Conservation (phyloP, 2,888 invertebrate genomes). For the Drosophila subsilvestris region DNA sequence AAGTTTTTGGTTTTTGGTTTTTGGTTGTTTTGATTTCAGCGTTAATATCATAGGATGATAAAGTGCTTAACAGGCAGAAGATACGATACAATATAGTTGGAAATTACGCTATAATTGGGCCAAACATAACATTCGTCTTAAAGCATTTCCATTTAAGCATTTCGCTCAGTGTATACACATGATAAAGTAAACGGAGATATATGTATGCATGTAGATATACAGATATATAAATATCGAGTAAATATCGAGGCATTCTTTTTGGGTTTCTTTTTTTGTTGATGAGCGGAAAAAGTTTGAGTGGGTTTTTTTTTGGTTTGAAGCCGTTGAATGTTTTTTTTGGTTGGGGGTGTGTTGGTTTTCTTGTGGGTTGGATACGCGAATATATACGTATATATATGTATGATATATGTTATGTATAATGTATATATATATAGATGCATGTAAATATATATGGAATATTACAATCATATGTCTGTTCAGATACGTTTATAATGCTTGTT, state of each 20-base stretch:
- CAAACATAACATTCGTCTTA: constrained; percentile 75
- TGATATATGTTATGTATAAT: constrained; percentile 35
- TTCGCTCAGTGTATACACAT: too few relatives aligned
- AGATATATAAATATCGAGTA: constrained; percentile 53
- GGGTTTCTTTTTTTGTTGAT: constrained; percentile 48
- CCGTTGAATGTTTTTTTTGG: constrained; percentile 51
- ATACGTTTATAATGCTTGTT: constrained; percentile 56
- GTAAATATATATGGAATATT: constrained; percentile 39
- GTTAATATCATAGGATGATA: constrained; percentile 25
- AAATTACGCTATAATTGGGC: constrained; percentile 71
- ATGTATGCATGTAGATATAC: constrained; percentile 33
- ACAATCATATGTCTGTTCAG: constrained; percentile 70
- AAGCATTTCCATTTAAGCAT: constrained; percentile 73
- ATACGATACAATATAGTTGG: not conserved
- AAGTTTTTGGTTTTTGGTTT: not conserved
- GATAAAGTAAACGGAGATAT: constrained; percentile 58
- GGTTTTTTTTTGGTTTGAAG: constrained; percentile 55
- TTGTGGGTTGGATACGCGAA: constrained; percentile 36
- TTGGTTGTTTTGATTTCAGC: constrained; percentile 26
- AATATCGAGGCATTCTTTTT: constrained; percentile 56
- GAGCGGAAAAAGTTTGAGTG: constrained; percentile 39
- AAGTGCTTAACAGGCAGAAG: constrained; percentile 35
- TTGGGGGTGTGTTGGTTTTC: constrained; percentile 4
- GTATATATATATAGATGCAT: constrained; percentile 44
- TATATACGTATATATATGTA: constrained; percentile 4